Conservation (phyloP, 2,797 vertebrate species). For the Micrastur ruficollis region DNA sequence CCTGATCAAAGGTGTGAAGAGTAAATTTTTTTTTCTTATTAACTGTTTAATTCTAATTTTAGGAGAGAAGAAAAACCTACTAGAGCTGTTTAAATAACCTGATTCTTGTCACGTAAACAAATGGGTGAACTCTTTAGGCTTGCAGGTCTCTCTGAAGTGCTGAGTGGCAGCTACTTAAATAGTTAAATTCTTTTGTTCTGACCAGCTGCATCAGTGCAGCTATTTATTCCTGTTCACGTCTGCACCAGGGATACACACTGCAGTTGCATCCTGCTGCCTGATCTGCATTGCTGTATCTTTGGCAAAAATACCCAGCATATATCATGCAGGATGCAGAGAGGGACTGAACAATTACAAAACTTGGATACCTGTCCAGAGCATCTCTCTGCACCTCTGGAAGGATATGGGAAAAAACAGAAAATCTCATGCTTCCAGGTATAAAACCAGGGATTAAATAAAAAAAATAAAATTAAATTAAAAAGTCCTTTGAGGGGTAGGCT, state of each 20-base stretch:
- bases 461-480: neutral
- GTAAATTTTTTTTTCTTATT: neutral
- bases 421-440: neutral
- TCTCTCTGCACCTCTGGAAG: neutral
- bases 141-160: neutral
- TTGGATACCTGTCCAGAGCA: neutral
- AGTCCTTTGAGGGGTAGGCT: neutral
- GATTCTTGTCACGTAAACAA: neutral
- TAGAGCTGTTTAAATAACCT: neutral
- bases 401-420: accelerated
- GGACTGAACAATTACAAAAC: neutral
- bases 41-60: neutral
- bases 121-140: neutral
- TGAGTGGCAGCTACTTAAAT: neutral
- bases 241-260: neutral
- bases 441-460: neutral
- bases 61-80: neutral
- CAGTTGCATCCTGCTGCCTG: conserved; percentile 32
- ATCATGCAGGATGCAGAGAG: neutral
- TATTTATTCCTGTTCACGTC: neutral
- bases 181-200: neutral
- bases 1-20: neutral
- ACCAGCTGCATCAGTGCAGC: neutral
- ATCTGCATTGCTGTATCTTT: conserved; percentile 1
- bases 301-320: neutral